A percentile compares a stretch with the other conserved stretches of the same genome.
Conservation (phyloP, 2,797 vertebrate genomes). For the Oreortyx pictus region DNA sequence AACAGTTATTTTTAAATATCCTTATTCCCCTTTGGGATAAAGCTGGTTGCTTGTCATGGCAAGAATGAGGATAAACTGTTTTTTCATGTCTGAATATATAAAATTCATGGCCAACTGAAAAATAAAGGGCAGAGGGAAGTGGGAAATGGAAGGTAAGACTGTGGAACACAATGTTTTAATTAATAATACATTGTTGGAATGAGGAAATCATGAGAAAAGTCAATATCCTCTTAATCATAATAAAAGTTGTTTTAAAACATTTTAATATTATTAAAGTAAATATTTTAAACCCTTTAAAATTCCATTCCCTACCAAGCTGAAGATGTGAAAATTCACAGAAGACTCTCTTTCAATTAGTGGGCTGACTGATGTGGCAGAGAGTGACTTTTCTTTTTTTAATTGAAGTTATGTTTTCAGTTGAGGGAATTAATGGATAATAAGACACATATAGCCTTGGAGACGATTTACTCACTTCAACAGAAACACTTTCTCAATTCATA, state of each 20-base stretch:
- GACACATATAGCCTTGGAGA: neutral
- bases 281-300: conserved; percentile 23
- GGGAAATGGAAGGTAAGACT: conserved; percentile 32
- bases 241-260: conserved; percentile 36
- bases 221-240: conserved; percentile 52
- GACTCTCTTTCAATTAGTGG: neutral
- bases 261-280: conserved; percentile 42
- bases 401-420: neutral
- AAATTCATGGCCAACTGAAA: neutral
- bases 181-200: conserved; percentile 44
- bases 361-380: neutral
- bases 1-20: neutral
- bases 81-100: neutral
- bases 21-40: neutral
- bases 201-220: conserved; percentile 54
- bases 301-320: neutral
- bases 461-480: neutral
- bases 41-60: neutral
- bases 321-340: conserved; percentile 29
- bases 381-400: neutral
- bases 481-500: neutral
- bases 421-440: neutral
- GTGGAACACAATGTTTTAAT: conserved; percentile 60
- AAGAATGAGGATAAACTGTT: conserved; percentile 10
- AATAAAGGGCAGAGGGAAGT: neutral